These are phyloP conservation scores for Drosophila formosana DNA, from an alignment of 2,888 invertebrate genomes.

Conservation along the genomic window DNA sequence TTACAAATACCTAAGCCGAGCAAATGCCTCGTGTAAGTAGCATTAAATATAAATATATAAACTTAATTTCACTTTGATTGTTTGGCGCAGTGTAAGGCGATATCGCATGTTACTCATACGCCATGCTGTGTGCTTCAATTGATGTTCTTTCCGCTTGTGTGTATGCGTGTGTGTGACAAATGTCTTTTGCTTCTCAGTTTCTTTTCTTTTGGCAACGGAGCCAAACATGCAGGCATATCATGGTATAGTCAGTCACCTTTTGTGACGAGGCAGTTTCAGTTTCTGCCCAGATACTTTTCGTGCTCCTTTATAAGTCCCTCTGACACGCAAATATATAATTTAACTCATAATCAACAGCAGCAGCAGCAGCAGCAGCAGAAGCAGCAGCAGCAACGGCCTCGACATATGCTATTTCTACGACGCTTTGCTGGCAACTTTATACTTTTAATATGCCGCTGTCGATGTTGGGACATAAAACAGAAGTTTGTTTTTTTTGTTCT, in stretches of 20 bases:
- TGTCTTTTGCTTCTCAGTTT: slow-evolving; percentile 62
- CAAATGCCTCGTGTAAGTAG: slow-evolving; percentile 51
- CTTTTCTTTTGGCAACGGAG: slow-evolving; percentile 42
- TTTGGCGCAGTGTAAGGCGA: slow-evolving; percentile 81
- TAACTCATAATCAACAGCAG: slow-evolving; percentile 74
- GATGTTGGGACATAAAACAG: slow-evolving; percentile 70
- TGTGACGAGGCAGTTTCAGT: slow-evolving; percentile 50
- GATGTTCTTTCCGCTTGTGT: slow-evolving; percentile 20
- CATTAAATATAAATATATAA: slow-evolving; percentile 80
- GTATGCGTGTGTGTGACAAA: slow-evolving; percentile 67
- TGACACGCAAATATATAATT: slow-evolving; percentile 80
- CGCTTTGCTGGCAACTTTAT: slow-evolving; percentile 64
- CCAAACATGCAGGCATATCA: slow-evolving; percentile 50
- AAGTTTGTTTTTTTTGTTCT: slow-evolving; percentile 34
- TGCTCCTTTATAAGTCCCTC: slow-evolving; percentile 55
- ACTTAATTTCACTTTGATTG: slow-evolving; percentile 81
- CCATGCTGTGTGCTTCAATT: slow-evolving; percentile 61
- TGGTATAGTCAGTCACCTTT: slow-evolving; percentile 64
- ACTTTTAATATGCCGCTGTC: slow-evolving; percentile 71
- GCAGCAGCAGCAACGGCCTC: slow-evolving; percentile 40
- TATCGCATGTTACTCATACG: slow-evolving; percentile 81
- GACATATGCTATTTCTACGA: slow-evolving; percentile 55
- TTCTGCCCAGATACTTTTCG: slow-evolving; percentile 46
- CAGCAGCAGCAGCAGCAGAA: slow-evolving; percentile 46
- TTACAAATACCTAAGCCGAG: slow-evolving; percentile 28